A percentile compares a stretch with the other conserved stretches of the same genome.
These are phyloP conservation scores for Drosophila borborema DNA, from an alignment of 2,888 invertebrate genomes.

Conservation along the genomic window DNA sequence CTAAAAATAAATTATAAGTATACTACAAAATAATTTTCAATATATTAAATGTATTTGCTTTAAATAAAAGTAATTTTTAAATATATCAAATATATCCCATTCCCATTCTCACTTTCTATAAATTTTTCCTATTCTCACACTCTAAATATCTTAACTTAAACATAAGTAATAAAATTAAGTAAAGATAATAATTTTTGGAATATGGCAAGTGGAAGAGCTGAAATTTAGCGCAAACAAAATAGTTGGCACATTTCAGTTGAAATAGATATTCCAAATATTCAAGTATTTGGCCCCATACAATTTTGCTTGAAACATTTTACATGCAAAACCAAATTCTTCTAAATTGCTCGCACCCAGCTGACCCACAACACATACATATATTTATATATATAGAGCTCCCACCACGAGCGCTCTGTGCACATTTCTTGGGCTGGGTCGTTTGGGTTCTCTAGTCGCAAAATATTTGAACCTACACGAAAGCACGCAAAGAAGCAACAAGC, in stretches of 20 bases:
- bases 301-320: constrained; percentile 30
- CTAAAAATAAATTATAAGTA: neutral
- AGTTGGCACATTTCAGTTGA: constrained; percentile 38
- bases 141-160: neutral
- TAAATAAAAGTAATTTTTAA: too few species aligned
- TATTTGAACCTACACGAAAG: constrained; percentile 63
- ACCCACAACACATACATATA: constrained; percentile 8
- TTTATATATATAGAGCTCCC: neutral
- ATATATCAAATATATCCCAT: neutral
- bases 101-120: neutral
- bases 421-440: constrained; percentile 30
- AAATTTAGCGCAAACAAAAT: constrained; percentile 24
- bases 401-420: constrained; percentile 3
- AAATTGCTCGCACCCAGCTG: constrained; percentile 29
- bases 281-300: constrained; percentile 35
- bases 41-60: too few species aligned
- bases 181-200: neutral
- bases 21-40: too few species aligned
- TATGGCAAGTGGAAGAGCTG: neutral
- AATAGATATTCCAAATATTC: constrained; percentile 26
- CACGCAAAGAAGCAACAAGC: constrained; percentile 66
- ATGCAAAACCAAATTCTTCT: constrained; percentile 31
- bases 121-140: neutral
- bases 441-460: constrained; percentile 45
- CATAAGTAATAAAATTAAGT: neutral